These are phyloP conservation scores for Sarcophaga bullata DNA, from an alignment of 1,140 invertebrate species.

Conservation along the genomic window DNA sequence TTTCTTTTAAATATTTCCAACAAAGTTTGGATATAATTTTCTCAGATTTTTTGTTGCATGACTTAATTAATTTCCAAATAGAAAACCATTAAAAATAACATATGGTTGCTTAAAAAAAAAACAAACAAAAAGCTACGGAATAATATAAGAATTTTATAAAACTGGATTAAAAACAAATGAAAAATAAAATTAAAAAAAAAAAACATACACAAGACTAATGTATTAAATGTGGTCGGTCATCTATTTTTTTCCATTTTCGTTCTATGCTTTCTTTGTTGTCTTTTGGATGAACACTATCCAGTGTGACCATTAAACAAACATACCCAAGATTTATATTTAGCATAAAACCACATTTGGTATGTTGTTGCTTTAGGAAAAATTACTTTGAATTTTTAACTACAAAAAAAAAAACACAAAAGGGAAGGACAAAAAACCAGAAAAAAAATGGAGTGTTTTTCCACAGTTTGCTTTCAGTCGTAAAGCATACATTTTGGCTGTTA, in stretches of 20 bases:
- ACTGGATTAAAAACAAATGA: not conserved
- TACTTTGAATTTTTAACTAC: slow-evolving; percentile 35
- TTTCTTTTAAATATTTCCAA: no score
- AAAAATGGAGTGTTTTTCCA: not conserved
- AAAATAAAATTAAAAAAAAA: not conserved
- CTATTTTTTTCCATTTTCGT: not conserved
- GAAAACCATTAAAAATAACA: not conserved
- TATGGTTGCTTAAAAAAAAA: not conserved
- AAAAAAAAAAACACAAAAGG: not conserved
- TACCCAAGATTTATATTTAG: slow-evolving; percentile 41
- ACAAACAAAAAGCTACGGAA: no score
- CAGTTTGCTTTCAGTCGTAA: not conserved
- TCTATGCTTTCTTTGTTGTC: not conserved
- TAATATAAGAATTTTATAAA: not conserved
- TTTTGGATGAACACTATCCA: not conserved
- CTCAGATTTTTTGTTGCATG: not conserved
- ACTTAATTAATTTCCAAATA: slow-evolving; percentile 2
- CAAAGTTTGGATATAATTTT: no score
- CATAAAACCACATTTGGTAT: slow-evolving; percentile 39
- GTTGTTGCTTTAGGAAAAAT: slow-evolving; percentile 37
- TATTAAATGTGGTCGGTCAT: slow-evolving; percentile 30
- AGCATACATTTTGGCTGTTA: not conserved
- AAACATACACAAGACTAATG: slow-evolving; percentile 10
- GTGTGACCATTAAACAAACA: slow-evolving; percentile 15
- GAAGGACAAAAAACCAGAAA: not conserved